Percentiles rank a stretch among this genome's conserved stretches.
These are phyloP conservation scores for Girardinus metallicus DNA, from an alignment of 2,797 vertebrate genomes.

Conservation along the genomic window DNA sequence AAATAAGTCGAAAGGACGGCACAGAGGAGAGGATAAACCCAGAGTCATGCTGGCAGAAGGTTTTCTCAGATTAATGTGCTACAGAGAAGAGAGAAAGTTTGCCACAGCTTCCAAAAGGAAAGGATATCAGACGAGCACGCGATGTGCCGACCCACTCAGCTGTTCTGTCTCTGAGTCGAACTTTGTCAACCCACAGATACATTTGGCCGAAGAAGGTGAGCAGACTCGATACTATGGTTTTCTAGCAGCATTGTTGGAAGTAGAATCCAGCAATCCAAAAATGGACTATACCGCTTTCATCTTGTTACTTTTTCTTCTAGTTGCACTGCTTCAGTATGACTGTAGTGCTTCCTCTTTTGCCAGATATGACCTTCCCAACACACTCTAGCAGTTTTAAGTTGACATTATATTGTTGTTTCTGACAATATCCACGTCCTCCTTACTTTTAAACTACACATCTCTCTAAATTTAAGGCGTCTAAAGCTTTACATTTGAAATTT, in stretches of 20 bases:
- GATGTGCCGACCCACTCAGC: neutral
- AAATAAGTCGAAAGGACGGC: neutral
- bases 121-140: constrained; percentile 5
- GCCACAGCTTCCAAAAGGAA: constrained; percentile 23
- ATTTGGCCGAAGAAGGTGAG: constrained; percentile 58
- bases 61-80: constrained; percentile 63
- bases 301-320: neutral
- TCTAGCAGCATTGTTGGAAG: neutral
- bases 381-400: neutral
- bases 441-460: neutral
- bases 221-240: neutral
- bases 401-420: neutral
- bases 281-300: neutral
- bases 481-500: neutral
- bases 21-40: neutral
- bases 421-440: too few species aligned
- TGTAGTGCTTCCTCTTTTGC: constrained; percentile 8
- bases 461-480: neutral
- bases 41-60: constrained; percentile 71
- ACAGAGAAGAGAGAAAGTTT: constrained; percentile 58
- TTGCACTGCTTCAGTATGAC: neutral
- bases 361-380: neutral
- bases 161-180: neutral
- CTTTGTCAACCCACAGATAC: neutral
- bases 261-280: neutral